These are phyloP conservation scores for Xanthia icteritia DNA, from an alignment of 2,888 invertebrate genomes.

Conservation along the genomic window DNA sequence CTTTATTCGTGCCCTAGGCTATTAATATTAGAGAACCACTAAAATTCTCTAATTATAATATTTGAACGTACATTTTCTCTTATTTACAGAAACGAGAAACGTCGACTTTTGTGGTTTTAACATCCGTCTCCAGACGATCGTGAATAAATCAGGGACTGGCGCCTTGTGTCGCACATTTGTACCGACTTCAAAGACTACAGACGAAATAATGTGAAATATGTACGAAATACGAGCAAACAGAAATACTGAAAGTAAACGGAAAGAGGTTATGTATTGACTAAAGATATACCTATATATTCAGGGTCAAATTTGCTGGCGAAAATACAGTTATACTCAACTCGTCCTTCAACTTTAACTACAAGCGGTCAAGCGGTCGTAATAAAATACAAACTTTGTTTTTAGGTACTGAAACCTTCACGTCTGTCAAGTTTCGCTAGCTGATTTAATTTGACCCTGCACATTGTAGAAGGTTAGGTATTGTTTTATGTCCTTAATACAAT, in stretches of 20 bases:
- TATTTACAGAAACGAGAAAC: constrained; percentile 5
- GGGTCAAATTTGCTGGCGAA: too few species aligned
- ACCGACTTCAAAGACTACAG: neutral
- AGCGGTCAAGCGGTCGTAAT: neutral
- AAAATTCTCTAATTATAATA: neutral
- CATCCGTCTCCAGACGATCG: constrained; percentile 23
- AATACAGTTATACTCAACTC: neutral
- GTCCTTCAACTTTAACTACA: neutral
- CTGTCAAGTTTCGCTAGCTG: neutral
- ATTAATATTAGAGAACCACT: neutral
- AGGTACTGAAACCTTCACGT: neutral
- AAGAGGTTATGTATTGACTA: neutral
- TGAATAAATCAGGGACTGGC: constrained; percentile 39
- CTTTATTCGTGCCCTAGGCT: neutral
- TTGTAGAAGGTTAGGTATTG: neutral
- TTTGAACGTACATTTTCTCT: constrained; percentile 10
- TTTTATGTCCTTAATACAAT: neutral
- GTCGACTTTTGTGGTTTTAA: constrained; percentile 31
- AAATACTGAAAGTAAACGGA: neutral
- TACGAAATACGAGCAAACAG: constrained; percentile 15
- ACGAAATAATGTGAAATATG: constrained; percentile 5
- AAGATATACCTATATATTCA: neutral
- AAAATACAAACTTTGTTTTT: neutral
- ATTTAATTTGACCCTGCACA: neutral
- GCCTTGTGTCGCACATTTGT: constrained; percentile 13